A percentile compares a stretch with the other conserved stretches of the same genome.
Conservation (phyloP, 2,888 invertebrate genomes). For the Bhutanitis thaidina region DNA sequence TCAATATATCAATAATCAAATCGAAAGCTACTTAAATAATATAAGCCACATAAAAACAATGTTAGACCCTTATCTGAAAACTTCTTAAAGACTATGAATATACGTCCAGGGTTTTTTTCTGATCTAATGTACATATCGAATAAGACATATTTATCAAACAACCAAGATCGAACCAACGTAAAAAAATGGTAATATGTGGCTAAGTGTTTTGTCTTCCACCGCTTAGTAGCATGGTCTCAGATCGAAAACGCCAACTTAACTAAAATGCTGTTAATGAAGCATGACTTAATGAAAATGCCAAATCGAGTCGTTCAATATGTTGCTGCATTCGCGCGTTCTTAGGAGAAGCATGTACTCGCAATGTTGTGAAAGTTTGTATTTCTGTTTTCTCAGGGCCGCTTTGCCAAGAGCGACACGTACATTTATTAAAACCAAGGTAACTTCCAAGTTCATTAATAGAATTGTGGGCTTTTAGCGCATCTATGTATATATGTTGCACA, state of each 20-base stretch:
- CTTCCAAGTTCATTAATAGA: conserved; percentile 42
- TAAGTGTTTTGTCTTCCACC: not conserved
- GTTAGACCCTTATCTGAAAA: too few relatives aligned
- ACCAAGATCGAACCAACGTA: too few relatives aligned
- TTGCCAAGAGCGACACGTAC: conserved; percentile 92
- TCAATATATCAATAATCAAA: too few relatives aligned
- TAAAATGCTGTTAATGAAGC: not conserved
- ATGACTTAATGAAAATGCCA: not conserved
- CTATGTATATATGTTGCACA: not conserved
- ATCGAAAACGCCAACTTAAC: not conserved
- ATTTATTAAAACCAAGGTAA: conserved; percentile 86
- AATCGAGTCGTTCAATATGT: too few relatives aligned
- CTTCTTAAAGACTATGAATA: too few relatives aligned
- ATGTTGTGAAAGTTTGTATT: conserved; percentile 73
- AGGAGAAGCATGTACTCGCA: conserved; percentile 48
- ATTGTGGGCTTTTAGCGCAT: not conserved
- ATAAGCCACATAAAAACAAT: too few relatives aligned
- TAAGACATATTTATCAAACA: too few relatives aligned
- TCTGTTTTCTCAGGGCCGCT: conserved; percentile 86
- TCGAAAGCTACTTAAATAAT: too few relatives aligned
- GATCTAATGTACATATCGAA: too few relatives aligned
- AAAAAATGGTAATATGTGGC: conserved; percentile 6
- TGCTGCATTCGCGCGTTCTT: not conserved
- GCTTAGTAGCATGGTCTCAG: conserved; percentile 1
- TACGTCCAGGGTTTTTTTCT: too few relatives aligned